Conservation (phyloP, 2,113 vertebrate species). For the Aptenodytes patagonicus region DNA sequence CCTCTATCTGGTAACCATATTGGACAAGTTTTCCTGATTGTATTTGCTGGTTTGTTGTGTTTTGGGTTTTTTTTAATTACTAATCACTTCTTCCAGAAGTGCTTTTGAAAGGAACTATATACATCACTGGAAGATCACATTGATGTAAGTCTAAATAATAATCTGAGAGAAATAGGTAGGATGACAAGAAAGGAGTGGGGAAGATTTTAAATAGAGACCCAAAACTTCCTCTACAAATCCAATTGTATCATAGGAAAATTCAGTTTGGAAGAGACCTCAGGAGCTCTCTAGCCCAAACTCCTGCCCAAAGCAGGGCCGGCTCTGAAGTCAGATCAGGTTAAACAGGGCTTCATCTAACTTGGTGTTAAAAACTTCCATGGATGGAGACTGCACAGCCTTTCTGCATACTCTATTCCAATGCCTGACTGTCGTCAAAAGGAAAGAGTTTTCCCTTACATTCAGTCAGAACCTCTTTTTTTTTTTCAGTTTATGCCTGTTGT, state of each 20-base stretch:
- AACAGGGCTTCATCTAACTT: background rate
- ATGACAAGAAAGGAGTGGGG: background rate
- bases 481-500: background rate
- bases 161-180: background rate
- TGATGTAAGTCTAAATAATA: background rate
- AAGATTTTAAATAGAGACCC: background rate
- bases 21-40: background rate
- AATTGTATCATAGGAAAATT: background rate
- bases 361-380: background rate
- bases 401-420: background rate
- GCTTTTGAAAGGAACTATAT: background rate
- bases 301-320: background rate
- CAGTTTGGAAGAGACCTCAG: background rate
- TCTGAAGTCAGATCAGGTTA: background rate
- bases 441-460: background rate
- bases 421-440: background rate
- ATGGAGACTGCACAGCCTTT: background rate
- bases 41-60: background rate
- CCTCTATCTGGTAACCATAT: background rate
- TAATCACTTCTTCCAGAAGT: background rate
- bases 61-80: background rate
- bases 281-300: background rate
- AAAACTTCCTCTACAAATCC: background rate
- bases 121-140: background rate
- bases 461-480: background rate